Conservation (phyloP, 2,113 vertebrate species). For the Misgurnus mizolepis region DNA sequence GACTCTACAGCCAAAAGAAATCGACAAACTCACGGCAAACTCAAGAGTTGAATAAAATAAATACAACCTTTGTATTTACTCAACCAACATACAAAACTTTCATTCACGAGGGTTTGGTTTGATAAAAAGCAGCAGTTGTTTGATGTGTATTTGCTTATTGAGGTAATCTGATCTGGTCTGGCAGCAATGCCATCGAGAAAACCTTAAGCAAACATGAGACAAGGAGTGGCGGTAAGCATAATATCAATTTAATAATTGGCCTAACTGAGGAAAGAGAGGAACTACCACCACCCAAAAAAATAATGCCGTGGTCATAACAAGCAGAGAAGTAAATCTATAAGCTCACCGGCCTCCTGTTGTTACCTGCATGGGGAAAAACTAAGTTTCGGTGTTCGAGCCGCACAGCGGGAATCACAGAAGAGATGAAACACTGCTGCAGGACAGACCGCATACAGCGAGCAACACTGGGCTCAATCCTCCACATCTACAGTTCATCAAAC, state of each 20-base stretch:
- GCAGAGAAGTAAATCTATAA: neutral
- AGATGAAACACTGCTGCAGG: conserved; percentile 16
- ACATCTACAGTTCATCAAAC: neutral
- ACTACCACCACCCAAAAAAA: neutral
- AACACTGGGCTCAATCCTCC: neutral
- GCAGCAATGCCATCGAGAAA: conserved; percentile 4
- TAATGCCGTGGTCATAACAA: neutral
- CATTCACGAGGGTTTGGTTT: neutral
- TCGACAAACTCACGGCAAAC: neutral
- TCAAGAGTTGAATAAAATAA: neutral
- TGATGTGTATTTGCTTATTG: conserved; percentile 31
- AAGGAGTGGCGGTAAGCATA: neutral
- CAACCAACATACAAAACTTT: conserved; percentile 10
- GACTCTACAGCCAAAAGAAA: neutral
- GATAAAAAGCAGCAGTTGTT: neutral
- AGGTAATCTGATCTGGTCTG: neutral
- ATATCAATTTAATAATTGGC: neutral
- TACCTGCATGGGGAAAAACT: neutral
- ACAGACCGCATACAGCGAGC: neutral
- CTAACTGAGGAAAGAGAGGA: too few relatives aligned
- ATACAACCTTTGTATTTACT: conserved; percentile 31
- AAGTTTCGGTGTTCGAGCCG: neutral
- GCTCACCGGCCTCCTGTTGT: neutral
- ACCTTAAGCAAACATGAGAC: neutral
- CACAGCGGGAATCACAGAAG: neutral